phyloP scores from a whole-genome alignment of 2,888 invertebrate genomes.

The Hydriomena furcata region DNA sequence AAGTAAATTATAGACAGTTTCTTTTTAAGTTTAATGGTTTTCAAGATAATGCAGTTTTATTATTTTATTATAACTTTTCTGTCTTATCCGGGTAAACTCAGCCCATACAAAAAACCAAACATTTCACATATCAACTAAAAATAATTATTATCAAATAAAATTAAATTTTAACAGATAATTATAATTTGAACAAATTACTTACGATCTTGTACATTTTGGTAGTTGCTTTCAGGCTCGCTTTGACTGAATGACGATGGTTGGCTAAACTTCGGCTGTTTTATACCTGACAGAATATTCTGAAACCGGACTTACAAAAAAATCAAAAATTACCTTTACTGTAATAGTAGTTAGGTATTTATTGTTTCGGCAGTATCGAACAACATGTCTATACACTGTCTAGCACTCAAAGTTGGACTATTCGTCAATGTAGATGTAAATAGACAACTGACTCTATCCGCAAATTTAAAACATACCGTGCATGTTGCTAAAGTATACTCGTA shows the following conservation, averaged over 20 bases:
- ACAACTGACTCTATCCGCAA: no score
- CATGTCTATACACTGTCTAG: conserved; percentile 2
- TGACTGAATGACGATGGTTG: conserved; percentile 25
- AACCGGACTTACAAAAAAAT: conserved; percentile 24
- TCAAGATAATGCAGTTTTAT: no score
- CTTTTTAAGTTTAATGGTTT: no score
- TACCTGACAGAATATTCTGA: conserved; percentile 21
- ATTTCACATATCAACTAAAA: no score
- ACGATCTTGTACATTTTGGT: conserved; percentile 30
- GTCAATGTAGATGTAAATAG: conserved; percentile 5
- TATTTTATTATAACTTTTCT: no score
- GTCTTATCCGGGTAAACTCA: no score
- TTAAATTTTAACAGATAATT: no score
- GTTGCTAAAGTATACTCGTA: no score
- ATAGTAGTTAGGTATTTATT: conserved; percentile 16
- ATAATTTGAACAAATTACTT: conserved; percentile 15
- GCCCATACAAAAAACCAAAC: no score
- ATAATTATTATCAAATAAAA: no score
- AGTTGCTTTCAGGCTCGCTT: conserved; percentile 24
- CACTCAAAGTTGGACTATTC: conserved; percentile 1
- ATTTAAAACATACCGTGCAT: no score
- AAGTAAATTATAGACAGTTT: no score
- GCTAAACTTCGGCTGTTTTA: conserved; percentile 17
- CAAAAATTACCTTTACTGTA: conserved; percentile 23
- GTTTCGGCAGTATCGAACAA: conserved; percentile 1